phyloP scores from a whole-genome alignment of 2,888 invertebrate species.

The Torymus aiolomorphi region DNA sequence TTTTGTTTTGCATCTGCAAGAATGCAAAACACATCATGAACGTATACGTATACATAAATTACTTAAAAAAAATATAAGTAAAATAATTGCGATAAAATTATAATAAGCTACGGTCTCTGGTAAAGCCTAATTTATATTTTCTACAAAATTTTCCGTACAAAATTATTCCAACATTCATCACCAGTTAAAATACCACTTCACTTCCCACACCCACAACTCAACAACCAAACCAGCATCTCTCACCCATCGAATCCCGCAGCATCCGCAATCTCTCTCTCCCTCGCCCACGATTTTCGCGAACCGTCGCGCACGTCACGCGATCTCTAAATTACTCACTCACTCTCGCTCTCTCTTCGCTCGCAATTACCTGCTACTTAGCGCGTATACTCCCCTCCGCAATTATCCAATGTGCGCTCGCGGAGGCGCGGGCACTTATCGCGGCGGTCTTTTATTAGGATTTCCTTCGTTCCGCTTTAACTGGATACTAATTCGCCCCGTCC shows the following conservation, averaged over 20 bases:
- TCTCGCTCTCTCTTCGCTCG: not conserved
- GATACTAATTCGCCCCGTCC: slow-evolving; percentile 58
- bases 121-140: too few relatives aligned
- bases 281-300: slow-evolving; percentile 20
- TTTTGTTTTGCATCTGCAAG: too few relatives aligned
- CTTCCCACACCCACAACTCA: too few relatives aligned
- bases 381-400: slow-evolving; percentile 61
- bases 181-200: too few relatives aligned
- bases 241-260: not conserved
- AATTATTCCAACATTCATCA: too few relatives aligned
- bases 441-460: slow-evolving; percentile 67
- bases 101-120: too few relatives aligned
- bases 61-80: too few relatives aligned
- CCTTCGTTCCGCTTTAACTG: slow-evolving; percentile 66
- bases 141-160: too few relatives aligned
- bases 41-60: too few relatives aligned
- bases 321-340: slow-evolving; percentile 3
- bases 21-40: too few relatives aligned
- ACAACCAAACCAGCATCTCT: not conserved
- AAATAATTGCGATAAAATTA: too few relatives aligned
- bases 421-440: slow-evolving; percentile 15
- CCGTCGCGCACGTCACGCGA: not conserved
- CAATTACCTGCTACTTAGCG: slow-evolving; percentile 56
- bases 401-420: slow-evolving; percentile 67
- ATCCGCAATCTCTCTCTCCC: too few relatives aligned